Base-by-base conservation (phyloP, 2,797 vertebrate species). In the Chaunax sp. region DNA sequence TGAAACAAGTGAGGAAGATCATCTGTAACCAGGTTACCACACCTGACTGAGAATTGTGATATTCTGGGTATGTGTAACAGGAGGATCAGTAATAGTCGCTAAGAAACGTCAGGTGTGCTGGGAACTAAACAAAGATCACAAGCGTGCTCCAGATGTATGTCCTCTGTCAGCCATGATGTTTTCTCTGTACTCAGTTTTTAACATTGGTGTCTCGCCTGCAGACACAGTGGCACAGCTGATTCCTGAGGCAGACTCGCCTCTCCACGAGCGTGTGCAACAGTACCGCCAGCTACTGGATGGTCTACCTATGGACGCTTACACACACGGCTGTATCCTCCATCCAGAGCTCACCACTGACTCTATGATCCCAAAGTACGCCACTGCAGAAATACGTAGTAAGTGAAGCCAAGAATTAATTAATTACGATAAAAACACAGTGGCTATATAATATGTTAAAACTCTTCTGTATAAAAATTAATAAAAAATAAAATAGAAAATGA, bases 321-420 rank as follows among this genome's bases (percentile, higher is more conserved):
- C 98, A 0, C 98, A 99, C 3, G 98, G 98, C 91, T 99, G 98
- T 91, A 99, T 99, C 93, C 96, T 99, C 74, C 98, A 99, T 79
- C 98, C 98, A 0, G 98, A 99, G 90, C 96, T 99, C 92, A 99
- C 98, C 89, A 95, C 94, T 0, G 98, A 99, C 94, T 99, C 98
- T 88, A 99, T 99, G 98, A 99, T 99, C 93, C 98, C 98, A 94
- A 99, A 99, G 96, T 99, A 99, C 58, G 98, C 98, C 93, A 99
- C 97, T 19, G 95, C 96, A 76, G 98, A 99, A 95, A 99, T 99
- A 93, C 97, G 98, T 91, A 96, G 98, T 99, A 97, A 99, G 98
- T 99, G 75, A 89, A 74, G 79, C 72, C 64, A 75, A n/a, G n/a
- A n/a, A n/a, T n/a, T n/a, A n/a, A n/a, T n/a, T n/a, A n/a, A n/a